Percentiles rank a stretch among this genome's conserved stretches.
Conservation (phyloP, 2,797 vertebrate genomes). For the Nyctibius grandis region DNA sequence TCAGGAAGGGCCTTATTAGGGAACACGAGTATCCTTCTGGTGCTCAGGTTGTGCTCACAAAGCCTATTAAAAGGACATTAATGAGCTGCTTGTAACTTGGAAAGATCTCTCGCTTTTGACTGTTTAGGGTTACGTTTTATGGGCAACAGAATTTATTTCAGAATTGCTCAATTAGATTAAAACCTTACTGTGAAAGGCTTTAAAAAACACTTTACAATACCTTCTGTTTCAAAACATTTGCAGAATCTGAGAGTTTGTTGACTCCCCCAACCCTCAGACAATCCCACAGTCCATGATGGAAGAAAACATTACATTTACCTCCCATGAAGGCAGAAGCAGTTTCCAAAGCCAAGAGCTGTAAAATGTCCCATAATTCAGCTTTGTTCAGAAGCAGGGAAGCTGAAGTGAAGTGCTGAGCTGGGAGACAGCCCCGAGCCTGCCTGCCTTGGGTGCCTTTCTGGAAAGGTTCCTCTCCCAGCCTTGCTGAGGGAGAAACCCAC, state of each 20-base stretch:
- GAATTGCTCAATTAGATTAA: not conserved
- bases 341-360: not conserved
- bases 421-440: accelerated
- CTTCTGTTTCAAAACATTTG: not conserved
- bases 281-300: not conserved
- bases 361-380: not conserved
- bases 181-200: not conserved
- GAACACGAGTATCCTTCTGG: not conserved
- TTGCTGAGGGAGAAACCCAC: not conserved
- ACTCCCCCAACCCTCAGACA: not conserved
- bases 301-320: not conserved
- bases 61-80: not conserved
- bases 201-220: not conserved
- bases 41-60: not conserved
- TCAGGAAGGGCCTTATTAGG: not conserved
- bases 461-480: not conserved
- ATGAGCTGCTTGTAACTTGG: not conserved
- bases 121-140: not conserved
- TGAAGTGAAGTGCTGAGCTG: not conserved
- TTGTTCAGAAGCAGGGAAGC: not conserved
- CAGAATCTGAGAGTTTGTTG: not conserved
- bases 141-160: not conserved
- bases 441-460: not conserved
- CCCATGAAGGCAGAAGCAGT: not conserved
- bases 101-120: not conserved